These are phyloP conservation scores for Sphaerophoria taeniata DNA, from an alignment of 2,888 invertebrate species.

Conservation along the genomic window DNA sequence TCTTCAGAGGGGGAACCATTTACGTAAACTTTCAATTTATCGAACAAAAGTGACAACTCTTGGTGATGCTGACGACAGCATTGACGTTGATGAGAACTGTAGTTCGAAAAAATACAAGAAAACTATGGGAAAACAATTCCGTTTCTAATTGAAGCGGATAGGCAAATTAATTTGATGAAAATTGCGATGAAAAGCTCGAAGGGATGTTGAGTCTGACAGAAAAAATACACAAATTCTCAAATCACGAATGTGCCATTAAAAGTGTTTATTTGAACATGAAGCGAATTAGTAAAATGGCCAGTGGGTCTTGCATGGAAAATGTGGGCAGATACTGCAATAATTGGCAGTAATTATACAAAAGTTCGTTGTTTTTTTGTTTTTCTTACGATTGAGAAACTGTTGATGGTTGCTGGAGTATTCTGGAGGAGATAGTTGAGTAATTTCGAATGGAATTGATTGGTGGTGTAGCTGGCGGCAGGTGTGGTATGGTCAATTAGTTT, in stretches of 20 bases:
- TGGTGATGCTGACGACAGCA: neutral
- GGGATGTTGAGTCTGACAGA: constrained; percentile 31
- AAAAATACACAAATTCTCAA: constrained; percentile 14
- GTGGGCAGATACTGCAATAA: constrained; percentile 45
- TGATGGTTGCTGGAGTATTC: constrained; percentile 30
- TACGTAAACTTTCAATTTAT: constrained; percentile 28
- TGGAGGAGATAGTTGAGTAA: constrained; percentile 25
- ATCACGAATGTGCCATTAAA: constrained; percentile 64
- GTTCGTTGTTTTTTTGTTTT: neutral
- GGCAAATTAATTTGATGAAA: constrained; percentile 62
- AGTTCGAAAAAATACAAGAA: neutral
- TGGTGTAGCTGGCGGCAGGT: constrained; percentile 7
- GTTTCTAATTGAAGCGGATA: constrained; percentile 55
- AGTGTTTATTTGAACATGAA: constrained; percentile 64
- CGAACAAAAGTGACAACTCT: constrained; percentile 23
- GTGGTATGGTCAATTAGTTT: constrained; percentile 26
- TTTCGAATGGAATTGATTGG: constrained; percentile 2
- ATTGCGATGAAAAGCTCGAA: constrained; percentile 43
- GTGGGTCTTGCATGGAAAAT: constrained; percentile 28
- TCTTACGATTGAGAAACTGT: constrained; percentile 60
- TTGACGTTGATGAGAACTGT: neutral
- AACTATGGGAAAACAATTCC: constrained; percentile 5
- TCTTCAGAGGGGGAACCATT: neutral
- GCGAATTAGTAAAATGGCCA: constrained; percentile 62
- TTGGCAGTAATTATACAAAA: constrained; percentile 57